A percentile compares a stretch with the other conserved stretches of the same genome.
These are phyloP conservation scores for Pollimyrus isidori DNA, from an alignment of 2,113 vertebrate genomes.

Conservation along the genomic window DNA sequence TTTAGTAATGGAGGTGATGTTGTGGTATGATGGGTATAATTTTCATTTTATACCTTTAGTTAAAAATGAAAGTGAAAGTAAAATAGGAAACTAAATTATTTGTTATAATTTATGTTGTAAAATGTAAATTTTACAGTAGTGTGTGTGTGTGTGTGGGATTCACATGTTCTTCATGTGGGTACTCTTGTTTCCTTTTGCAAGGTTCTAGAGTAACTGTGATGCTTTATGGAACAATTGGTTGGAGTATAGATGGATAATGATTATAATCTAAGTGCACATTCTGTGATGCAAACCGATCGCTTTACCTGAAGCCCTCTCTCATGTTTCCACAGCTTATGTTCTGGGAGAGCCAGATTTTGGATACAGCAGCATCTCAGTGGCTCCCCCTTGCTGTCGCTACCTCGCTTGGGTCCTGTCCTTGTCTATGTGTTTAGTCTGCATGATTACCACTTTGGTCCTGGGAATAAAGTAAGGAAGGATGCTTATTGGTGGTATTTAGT, in stretches of 20 bases:
- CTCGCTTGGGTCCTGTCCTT: slow-evolving; percentile 56
- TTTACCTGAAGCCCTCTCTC: background rate
- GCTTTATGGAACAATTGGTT: background rate
- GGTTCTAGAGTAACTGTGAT: background rate
- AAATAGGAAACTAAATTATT: background rate
- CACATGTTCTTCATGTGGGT: background rate
- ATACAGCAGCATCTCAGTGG: background rate
- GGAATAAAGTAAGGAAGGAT: slow-evolving; percentile 57
- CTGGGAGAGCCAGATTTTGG: background rate
- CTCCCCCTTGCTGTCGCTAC: slow-evolving; percentile 35
- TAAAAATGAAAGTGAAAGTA: background rate
- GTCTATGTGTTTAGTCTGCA: slow-evolving; percentile 40
- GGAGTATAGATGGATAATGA: background rate
- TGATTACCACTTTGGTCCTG: slow-evolving; percentile 46
- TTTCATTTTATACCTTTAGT: background rate
- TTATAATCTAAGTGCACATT: background rate
- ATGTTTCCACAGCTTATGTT: slow-evolving; percentile 19
- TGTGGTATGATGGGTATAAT: background rate
- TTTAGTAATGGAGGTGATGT: background rate
- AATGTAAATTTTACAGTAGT: background rate
- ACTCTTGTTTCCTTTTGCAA: background rate
- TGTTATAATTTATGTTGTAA: background rate
- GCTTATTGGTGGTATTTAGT: background rate
- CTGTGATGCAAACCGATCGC: background rate
- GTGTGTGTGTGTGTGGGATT: background rate